Evolutionary conservation across 2,888 invertebrate species (phyloP), one percentile per base, ranked within the genome.

Genomic region (Smittia aterrima): DNA sequence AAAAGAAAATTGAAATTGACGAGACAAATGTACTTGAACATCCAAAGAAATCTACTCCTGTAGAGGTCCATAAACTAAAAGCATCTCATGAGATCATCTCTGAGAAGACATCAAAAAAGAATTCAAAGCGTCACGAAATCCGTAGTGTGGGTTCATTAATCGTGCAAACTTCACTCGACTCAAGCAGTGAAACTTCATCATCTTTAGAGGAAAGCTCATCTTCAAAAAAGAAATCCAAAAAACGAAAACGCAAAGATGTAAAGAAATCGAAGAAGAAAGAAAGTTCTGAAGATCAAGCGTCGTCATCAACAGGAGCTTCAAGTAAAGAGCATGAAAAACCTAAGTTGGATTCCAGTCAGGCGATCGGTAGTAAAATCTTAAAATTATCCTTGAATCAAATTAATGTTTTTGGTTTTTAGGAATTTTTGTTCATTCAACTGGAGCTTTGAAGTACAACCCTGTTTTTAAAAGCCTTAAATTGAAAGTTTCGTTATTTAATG

Each of bases 401-500:
- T 9, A 9, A 32, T 9, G 4, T 32, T 32, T 9, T 32, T 32
- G n/a, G 32, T 70, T 32, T 38, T 1, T 9, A 62, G 72, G 62
- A 62, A 72, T 72, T 24, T 72, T 40, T 16, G 9, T 72, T 6
- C 47, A 40, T 16, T 32, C n/a, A 7, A 72, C 72, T n/a, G 62
- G 72, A n/a, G 1, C 9, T 1, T 20, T 72, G 7, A 40, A 72
- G 13, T 72, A 72, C n/a, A 13, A 27, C 1, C 9, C 18, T 13
- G 18, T 20, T 22, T 24, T 62, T 6, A 72, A 72, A 40, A 20
- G 40, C 11, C 62, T 27, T 1, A 62, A 11, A 16, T 3, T 72
- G 4, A 72, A 72, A 62, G 54, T 72, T 62, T 62, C 62, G 6
- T 24, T 72, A 4, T 62, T 11, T 6, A 72, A 72, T 62, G 72